These are phyloP conservation scores for Darevskia mixta DNA, from an alignment of 2,797 vertebrate species.

Conservation along the genomic window DNA sequence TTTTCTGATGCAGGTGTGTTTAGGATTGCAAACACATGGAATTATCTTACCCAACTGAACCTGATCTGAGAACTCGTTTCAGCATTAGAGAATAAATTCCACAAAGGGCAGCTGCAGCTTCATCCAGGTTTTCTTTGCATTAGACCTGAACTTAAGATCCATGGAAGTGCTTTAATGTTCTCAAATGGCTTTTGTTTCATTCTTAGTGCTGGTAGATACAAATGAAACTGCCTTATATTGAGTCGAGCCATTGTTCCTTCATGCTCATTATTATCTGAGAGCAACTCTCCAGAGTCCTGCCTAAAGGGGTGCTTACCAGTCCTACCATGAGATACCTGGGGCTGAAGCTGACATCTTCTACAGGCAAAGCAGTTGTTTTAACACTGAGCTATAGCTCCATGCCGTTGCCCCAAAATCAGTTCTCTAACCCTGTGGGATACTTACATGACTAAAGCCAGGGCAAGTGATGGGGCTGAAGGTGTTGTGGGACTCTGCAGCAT, in stretches of 20 bases:
- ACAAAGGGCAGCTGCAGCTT: constrained; percentile 14
- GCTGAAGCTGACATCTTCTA: not conserved
- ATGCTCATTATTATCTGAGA: not conserved
- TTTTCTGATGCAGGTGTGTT: too few relatives aligned
- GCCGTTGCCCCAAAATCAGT: too few relatives aligned
- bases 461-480: too few relatives aligned
- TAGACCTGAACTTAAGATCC: constrained; percentile 27
- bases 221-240: not conserved
- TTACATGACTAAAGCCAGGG: not conserved
- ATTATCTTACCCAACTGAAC: constrained; percentile 40
- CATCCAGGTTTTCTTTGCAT: constrained; percentile 15
- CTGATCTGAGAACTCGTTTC: constrained; percentile 43
- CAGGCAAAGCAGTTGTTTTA: not conserved
- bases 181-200: constrained; percentile 9
- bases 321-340: not conserved
- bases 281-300: not conserved
- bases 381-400: not conserved
- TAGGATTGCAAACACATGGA: not conserved
- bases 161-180: constrained; percentile 18
- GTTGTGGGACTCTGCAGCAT: too few relatives aligned
- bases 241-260: not conserved
- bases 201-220: not conserved
- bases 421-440: not conserved
- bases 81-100: constrained; percentile 23
- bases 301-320: not conserved